Evolutionary conservation across 2,888 invertebrate species (phyloP), one percentile per base, ranked within the genome.

Genomic region (Cecidostiba fungosa): DNA sequence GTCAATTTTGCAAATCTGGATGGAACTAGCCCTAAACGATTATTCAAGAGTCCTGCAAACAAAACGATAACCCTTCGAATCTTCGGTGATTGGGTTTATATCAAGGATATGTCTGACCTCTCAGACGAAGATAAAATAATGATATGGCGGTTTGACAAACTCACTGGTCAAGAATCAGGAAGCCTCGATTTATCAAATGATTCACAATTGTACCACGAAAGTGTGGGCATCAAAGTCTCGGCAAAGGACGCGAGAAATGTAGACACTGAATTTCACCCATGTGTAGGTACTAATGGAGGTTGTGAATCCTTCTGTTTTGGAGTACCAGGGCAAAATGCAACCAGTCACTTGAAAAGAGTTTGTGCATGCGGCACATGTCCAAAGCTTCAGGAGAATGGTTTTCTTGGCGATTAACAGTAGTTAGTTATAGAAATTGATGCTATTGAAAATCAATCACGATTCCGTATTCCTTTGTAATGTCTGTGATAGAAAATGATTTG

Each of bases 311-410:
- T 76, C 16, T 76, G 76, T n/a, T 76, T 76, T 10, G 76, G 19
- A 16, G 54, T 76, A 54, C 50, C 54, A 1, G n/a, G 19, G 26
- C 47, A 47, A 16, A n/a, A 70, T 26, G 12, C 8, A 1, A 6
- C 23, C 10, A 23, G 10, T 32, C 32, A 70, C 10, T 32, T 79
- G 16, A 14, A 36, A 26, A 62, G n/a, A 47, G 32, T 76, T 3
- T 74, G 74, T 26, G 26, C 43, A 16, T 19, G n/a, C 0, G 36
- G 73, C 19, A 43, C 43, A n/a, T 3, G 4, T 36, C 72, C 4
- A 19, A 32, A 72, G 19, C 3, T n/a, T 91, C 91, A 50, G 50
- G 50, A 50, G 3, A 50, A 50, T 50, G 50, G 19, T 19, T 16
- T 4, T 19, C 3, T 8, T 16, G 16, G 19, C 19, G 16, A 50